Percentiles rank a stretch among this genome's conserved stretches.
These are phyloP conservation scores for Jacana jacana DNA, from an alignment of 2,113 vertebrate genomes.

Conservation along the genomic window DNA sequence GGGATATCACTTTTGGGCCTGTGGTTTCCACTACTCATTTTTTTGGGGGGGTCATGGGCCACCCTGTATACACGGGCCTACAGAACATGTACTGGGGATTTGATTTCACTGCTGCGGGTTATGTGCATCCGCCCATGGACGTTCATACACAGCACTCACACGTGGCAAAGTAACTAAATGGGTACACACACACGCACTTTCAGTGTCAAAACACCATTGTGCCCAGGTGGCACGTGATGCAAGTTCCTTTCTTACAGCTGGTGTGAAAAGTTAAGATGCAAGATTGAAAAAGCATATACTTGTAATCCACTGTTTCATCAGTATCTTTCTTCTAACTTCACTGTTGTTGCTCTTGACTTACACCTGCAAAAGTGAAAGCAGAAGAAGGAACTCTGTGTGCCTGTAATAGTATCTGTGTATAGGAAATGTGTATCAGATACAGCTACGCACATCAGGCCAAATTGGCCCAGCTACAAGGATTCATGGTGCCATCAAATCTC, in stretches of 20 bases:
- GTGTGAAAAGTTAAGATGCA: not conserved
- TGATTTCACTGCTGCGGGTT: not conserved
- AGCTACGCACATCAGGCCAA: not conserved
- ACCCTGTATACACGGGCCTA: too few relatives aligned
- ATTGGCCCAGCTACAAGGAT: not conserved
- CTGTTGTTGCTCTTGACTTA: not conserved
- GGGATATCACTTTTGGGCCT: not conserved
- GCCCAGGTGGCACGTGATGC: fast-evolving
- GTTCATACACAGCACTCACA: not conserved
- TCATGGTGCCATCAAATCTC: not conserved
- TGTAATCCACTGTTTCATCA: not conserved
- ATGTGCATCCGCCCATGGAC: fast-evolving
- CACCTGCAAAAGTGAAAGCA: slow-evolving; percentile 64
- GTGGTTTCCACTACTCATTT: not conserved
- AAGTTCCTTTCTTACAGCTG: not conserved
- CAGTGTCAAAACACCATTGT: fast-evolving
- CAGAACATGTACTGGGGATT: fast-evolving
- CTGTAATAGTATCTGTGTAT: not conserved
- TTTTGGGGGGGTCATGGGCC: fast-evolving
- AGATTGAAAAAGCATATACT: not conserved
- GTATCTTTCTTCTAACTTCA: not conserved
- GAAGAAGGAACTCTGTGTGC: not conserved
- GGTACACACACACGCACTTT: fast-evolving
- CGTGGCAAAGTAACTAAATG: not conserved
- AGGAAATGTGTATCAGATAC: not conserved